A percentile compares a stretch with the other conserved stretches of the same genome.
These are phyloP conservation scores for Formica exsecta DNA, from an alignment of 1,140 invertebrate species.

Conservation along the genomic window DNA sequence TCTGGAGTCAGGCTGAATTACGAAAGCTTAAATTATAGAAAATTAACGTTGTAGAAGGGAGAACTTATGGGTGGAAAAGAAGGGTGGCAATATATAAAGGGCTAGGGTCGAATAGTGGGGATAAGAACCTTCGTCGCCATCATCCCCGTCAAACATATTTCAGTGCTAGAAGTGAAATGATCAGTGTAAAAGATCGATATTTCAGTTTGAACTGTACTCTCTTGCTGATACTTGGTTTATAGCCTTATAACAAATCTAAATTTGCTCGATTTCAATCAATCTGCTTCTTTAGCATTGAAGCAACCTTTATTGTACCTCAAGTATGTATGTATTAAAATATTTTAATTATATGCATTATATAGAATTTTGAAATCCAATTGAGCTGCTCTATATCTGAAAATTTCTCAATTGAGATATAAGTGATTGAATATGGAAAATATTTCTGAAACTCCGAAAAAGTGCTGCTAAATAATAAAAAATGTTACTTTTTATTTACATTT, in stretches of 20 bases:
- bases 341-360: not conserved
- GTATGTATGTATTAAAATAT: not conserved
- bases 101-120: not conserved
- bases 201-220: conserved; percentile 19
- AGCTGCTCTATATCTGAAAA: too few species aligned
- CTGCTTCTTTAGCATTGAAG: not conserved
- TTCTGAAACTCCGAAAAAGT: too few species aligned
- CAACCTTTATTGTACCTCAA: conserved; percentile 1
- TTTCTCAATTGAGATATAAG: too few species aligned
- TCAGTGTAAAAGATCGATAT: not conserved
- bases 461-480: too few species aligned
- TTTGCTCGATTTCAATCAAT: not conserved
- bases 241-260: conserved; percentile 7
- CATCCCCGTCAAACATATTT: not conserved
- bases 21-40: too few species aligned
- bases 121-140: not conserved
- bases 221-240: not conserved
- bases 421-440: too few species aligned
- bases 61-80: too few species aligned
- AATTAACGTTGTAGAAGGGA: too few species aligned
- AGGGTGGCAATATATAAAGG: too few species aligned
- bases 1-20: too few species aligned
- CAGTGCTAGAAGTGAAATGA: not conserved
- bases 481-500: too few species aligned
- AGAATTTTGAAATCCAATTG: too few species aligned